Conservation (phyloP, 2,797 vertebrate genomes). For the Gadopsis bispinosus region DNA sequence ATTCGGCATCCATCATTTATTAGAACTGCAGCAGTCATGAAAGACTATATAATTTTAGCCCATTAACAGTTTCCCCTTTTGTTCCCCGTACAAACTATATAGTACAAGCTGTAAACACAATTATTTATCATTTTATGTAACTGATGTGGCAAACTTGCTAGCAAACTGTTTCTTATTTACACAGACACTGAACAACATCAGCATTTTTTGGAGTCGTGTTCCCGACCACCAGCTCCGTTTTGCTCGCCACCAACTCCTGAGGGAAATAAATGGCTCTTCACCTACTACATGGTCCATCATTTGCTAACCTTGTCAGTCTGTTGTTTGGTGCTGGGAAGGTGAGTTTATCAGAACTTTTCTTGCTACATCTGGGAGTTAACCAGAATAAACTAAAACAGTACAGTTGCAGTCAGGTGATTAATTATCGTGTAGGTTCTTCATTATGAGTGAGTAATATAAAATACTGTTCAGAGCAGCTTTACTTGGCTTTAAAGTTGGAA, state of each 20-base stretch:
- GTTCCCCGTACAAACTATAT: neutral
- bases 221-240: too few relatives aligned
- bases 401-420: neutral
- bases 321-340: too few relatives aligned
- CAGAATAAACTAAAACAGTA: neutral
- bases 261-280: too few relatives aligned
- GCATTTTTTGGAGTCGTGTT: neutral
- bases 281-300: too few relatives aligned
- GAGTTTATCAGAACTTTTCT: too few relatives aligned
- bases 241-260: too few relatives aligned
- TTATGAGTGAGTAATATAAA: neutral
- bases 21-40: neutral
- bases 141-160: neutral
- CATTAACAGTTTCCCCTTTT: neutral
- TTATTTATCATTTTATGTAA: neutral
- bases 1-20: slow-evolving; percentile 5
- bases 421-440: neutral
- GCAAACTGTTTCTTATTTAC: neutral
- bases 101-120: neutral
- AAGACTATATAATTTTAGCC: neutral
- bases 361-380: neutral
- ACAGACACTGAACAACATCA: neutral
- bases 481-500: neutral
- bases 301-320: too few relatives aligned
- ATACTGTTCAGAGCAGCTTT: neutral